Evolutionary conservation across 2,888 invertebrate genomes (phyloP).

Genomic region (Dynastes maya): DNA sequence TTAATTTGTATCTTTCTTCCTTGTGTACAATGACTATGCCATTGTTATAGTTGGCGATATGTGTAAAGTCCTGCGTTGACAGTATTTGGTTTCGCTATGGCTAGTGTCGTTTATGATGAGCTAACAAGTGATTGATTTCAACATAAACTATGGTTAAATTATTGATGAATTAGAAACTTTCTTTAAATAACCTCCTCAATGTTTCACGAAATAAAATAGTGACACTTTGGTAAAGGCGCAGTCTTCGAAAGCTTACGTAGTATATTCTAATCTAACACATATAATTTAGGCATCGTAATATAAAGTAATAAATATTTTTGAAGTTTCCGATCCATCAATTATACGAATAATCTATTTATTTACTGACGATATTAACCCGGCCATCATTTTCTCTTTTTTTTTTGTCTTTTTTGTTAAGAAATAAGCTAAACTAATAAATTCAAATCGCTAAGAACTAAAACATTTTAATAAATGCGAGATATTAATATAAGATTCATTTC

Average conservation of each 20-base stretch:
- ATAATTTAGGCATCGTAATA: too few relatives aligned
- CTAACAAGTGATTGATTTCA: not conserved
- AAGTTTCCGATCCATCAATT: too few relatives aligned
- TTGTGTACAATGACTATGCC: slow-evolving; percentile 4
- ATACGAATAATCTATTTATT: not conserved
- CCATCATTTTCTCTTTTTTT: not conserved
- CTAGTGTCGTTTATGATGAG: not conserved
- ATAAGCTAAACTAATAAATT: slow-evolving; percentile 5
- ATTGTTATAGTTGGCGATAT: not conserved
- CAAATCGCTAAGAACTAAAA: not conserved
- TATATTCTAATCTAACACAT: too few relatives aligned
- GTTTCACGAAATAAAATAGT: too few relatives aligned
- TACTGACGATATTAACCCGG: not conserved
- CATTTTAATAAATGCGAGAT: slow-evolving; percentile 4
- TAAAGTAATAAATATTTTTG: too few relatives aligned
- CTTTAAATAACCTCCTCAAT: too few relatives aligned
- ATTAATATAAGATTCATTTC: not conserved
- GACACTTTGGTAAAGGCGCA: too few relatives aligned
- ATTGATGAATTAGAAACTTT: not conserved
- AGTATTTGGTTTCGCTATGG: not conserved
- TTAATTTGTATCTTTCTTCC: not conserved
- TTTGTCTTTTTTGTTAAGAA: not conserved
- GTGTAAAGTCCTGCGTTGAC: not conserved
- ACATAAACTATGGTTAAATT: not conserved
- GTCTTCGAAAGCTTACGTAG: too few relatives aligned